These are phyloP conservation scores for Limnephilus lunatus DNA, from an alignment of 2,888 invertebrate genomes.

Conservation along the genomic window DNA sequence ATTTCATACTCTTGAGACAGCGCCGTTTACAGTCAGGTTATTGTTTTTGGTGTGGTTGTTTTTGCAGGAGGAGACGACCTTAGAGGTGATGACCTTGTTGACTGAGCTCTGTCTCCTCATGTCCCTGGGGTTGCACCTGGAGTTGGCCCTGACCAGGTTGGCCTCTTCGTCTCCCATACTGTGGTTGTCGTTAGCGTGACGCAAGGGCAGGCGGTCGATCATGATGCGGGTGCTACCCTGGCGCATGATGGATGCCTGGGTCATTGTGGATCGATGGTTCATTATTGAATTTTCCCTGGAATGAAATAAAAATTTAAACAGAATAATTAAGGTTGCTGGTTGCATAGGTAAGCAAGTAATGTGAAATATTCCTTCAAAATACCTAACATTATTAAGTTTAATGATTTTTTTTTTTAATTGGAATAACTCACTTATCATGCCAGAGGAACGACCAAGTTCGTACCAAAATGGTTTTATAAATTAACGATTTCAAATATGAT, in stretches of 20 bases:
- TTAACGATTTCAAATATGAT: too few species aligned
- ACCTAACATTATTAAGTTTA: too few species aligned
- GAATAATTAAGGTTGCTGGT: too few species aligned
- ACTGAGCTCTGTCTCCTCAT: constrained; percentile 55
- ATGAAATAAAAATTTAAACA: constrained; percentile 38
- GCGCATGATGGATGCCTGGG: constrained; percentile 66
- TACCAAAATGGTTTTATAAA: too few species aligned
- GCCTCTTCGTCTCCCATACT: constrained; percentile 52
- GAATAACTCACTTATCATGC: too few species aligned
- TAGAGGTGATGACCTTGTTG: constrained; percentile 54
- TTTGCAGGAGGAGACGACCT: constrained; percentile 50
- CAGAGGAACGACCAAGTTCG: too few species aligned
- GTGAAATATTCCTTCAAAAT: too few species aligned
- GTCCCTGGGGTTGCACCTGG: constrained; percentile 56
- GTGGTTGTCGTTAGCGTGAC: constrained; percentile 50
- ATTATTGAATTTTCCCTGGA: constrained; percentile 68
- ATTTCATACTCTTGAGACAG: constrained; percentile 60
- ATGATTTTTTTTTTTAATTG: too few species aligned
- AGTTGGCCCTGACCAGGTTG: constrained; percentile 39
- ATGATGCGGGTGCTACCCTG: constrained; percentile 64
- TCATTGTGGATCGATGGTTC: constrained; percentile 68
- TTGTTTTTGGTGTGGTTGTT: constrained; percentile 58
- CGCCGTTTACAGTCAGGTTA: constrained; percentile 60
- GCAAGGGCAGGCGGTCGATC: constrained; percentile 57
- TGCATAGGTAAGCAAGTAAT: too few species aligned